Evolutionary conservation across 2,888 invertebrate genomes (phyloP).

Genomic region (Coenonympha glycerion): DNA sequence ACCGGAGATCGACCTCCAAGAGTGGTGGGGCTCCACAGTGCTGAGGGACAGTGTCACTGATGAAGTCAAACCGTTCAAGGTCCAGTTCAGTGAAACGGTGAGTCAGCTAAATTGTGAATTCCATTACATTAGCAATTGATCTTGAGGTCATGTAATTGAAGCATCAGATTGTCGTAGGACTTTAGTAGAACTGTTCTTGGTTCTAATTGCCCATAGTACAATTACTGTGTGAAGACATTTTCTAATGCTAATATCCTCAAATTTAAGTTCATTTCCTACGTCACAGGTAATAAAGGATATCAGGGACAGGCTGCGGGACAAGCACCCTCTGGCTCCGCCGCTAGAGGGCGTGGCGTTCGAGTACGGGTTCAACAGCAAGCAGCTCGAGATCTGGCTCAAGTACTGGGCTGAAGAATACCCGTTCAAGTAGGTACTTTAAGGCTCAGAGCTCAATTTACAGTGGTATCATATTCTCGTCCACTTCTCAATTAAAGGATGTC

Average conservation of each 20-base stretch:
- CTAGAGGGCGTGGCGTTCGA: slow-evolving; percentile 80
- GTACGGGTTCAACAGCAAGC: slow-evolving; percentile 84
- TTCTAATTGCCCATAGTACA: too few relatives aligned
- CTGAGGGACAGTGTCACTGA: slow-evolving; percentile 64
- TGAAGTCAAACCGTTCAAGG: slow-evolving; percentile 75
- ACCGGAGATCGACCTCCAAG: slow-evolving; percentile 45
- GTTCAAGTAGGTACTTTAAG: slow-evolving; percentile 28
- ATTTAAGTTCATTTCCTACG: background rate
- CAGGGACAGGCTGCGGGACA: slow-evolving; percentile 32
- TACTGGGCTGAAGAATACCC: slow-evolving; percentile 85
- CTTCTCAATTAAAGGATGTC: too few relatives aligned
- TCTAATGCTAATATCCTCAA: too few relatives aligned
- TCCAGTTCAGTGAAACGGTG: slow-evolving; percentile 76
- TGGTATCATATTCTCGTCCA: too few relatives aligned
- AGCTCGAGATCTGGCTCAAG: slow-evolving; percentile 76
- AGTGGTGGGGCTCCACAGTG: slow-evolving; percentile 77
- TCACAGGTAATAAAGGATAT: slow-evolving; percentile 38
- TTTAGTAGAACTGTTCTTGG: too few relatives aligned
- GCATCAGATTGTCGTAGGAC: too few relatives aligned
- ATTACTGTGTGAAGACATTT: too few relatives aligned
- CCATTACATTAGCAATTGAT: too few relatives aligned
- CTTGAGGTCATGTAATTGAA: background rate
- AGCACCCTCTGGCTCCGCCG: slow-evolving; percentile 53
- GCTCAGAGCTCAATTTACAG: background rate
- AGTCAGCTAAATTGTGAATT: too few relatives aligned